These are phyloP conservation scores for Drosophila gunungcola DNA, from an alignment of 1,140 invertebrate species.

Conservation along the genomic window DNA sequence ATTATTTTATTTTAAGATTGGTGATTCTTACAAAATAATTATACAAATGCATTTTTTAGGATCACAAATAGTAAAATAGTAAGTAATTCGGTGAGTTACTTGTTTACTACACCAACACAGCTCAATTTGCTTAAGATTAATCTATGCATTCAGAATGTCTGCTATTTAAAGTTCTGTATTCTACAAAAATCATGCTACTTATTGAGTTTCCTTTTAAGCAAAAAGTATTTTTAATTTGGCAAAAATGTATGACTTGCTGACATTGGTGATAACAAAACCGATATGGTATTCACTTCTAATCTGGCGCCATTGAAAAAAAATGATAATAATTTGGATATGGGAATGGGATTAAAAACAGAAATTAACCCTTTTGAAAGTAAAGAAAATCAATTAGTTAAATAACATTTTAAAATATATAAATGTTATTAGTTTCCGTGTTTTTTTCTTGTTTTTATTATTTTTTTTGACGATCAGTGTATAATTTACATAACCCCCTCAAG, in stretches of 20 bases:
- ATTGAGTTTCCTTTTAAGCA: background rate
- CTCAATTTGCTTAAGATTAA: too few species aligned
- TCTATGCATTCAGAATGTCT: too few species aligned
- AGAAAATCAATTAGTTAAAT: background rate
- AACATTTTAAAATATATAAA: background rate
- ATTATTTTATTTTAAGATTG: too few species aligned
- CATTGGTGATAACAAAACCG: conserved; percentile 1
- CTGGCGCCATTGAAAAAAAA: background rate
- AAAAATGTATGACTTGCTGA: background rate
- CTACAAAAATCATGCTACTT: background rate
- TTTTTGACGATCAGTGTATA: too few species aligned
- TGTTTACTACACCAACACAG: too few species aligned
- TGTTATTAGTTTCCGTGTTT: background rate
- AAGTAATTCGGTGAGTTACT: too few species aligned
- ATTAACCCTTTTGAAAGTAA: background rate
- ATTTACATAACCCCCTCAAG: conserved; percentile 24
- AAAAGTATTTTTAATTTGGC: background rate
- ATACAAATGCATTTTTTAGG: too few species aligned
- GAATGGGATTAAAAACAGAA: background rate
- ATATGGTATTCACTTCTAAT: background rate
- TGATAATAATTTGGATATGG: conserved; percentile 3
- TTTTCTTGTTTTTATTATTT: background rate
- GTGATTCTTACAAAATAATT: too few species aligned
- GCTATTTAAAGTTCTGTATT: too few species aligned
- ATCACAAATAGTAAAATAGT: too few species aligned